Percentiles rank a stretch among this genome's conserved stretches.
Conservation (phyloP, 2,888 invertebrate genomes). For the Diplazon laetatorius region DNA sequence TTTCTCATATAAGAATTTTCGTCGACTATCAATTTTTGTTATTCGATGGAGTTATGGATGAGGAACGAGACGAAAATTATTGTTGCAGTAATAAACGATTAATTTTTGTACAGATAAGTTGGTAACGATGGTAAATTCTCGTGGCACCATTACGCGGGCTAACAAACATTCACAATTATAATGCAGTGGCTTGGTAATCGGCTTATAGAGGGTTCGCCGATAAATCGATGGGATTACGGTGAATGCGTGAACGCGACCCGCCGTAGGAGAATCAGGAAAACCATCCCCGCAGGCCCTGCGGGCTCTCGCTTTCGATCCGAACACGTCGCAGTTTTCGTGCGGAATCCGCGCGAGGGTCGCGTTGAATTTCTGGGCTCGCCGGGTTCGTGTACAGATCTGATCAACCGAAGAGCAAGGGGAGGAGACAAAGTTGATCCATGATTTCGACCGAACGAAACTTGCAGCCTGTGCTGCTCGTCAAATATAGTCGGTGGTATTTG, state of each 20-base stretch:
- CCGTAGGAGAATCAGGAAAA: slow-evolving; percentile 45
- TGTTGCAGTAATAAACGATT: slow-evolving; percentile 13
- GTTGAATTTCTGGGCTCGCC: slow-evolving; percentile 48
- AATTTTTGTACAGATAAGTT: neutral
- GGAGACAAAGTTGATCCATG: slow-evolving; percentile 47
- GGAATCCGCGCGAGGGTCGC: slow-evolving; percentile 2
- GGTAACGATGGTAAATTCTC: slow-evolving; percentile 35
- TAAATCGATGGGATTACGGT: slow-evolving; percentile 75
- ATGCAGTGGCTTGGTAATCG: slow-evolving; percentile 72
- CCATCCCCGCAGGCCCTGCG: slow-evolving; percentile 39
- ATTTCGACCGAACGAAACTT: slow-evolving; percentile 43
- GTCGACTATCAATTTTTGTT: too few relatives aligned
- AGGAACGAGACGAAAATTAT: neutral
- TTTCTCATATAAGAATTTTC: too few relatives aligned
- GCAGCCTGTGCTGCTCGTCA: neutral
- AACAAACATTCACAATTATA: slow-evolving; percentile 75
- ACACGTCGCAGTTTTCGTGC: slow-evolving; percentile 33
- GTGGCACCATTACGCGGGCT: slow-evolving; percentile 61
- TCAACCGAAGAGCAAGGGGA: slow-evolving; percentile 15
- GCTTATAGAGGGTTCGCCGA: slow-evolving; percentile 69
- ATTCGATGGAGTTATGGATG: neutral
- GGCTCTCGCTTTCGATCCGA: slow-evolving; percentile 30
- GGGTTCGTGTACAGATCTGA: slow-evolving; percentile 55
- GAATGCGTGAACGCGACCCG: slow-evolving; percentile 65
- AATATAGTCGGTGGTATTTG: slow-evolving; percentile 8